These are phyloP conservation scores for Mesitornis unicolor DNA, from an alignment of 2,113 vertebrate genomes.

Conservation along the genomic window DNA sequence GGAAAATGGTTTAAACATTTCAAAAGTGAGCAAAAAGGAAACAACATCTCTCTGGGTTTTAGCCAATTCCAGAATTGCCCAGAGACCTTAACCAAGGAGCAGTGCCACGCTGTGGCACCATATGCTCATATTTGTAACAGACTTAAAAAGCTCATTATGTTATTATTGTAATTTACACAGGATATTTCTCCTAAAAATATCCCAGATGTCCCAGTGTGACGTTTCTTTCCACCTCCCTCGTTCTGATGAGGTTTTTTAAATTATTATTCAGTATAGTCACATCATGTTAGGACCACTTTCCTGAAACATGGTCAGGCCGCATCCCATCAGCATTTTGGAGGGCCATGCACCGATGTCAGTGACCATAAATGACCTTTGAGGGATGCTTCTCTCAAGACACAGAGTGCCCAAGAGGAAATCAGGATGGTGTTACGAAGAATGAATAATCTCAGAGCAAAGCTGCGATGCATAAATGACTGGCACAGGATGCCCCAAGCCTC, in stretches of 20 bases:
- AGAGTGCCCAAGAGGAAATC: background rate
- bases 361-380: background rate
- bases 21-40: background rate
- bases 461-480: background rate
- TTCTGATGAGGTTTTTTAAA: background rate
- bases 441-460: background rate
- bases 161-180: background rate
- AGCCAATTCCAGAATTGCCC: background rate
- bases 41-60: background rate
- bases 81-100: conserved; percentile 39
- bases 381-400: background rate
- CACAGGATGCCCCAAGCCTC: background rate
- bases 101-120: background rate
- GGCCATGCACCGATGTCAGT: background rate
- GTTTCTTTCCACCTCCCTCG: background rate
- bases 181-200: conserved; percentile 13
- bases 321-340: background rate
- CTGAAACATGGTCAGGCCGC: background rate
- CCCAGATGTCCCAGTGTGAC: background rate
- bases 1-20: background rate
- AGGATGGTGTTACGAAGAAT: background rate
- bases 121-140: conserved; percentile 44
- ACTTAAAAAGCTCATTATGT: conserved; percentile 27
- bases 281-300: background rate
- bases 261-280: background rate